Conservation (phyloP, 2,888 invertebrate species). For the Drosophila vallismaia region DNA sequence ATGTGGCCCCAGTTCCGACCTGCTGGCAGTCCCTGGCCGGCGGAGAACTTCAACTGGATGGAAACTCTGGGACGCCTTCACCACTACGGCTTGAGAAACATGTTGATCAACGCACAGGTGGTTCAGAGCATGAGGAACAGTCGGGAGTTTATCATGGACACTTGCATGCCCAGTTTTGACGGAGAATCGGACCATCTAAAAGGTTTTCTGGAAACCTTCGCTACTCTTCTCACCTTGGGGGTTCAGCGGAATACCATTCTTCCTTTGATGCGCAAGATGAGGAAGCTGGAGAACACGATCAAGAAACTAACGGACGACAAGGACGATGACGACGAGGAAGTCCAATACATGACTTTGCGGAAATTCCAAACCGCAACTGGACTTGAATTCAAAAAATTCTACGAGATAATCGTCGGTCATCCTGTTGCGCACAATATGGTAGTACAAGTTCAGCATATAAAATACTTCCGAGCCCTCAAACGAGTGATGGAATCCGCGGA, state of each 20-base stretch:
- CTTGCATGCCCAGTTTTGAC: slow-evolving; percentile 45
- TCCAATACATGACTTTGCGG: slow-evolving; percentile 14
- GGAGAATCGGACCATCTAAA: not conserved
- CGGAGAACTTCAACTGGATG: slow-evolving; percentile 65
- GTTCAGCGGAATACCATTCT: not conserved
- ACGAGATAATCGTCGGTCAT: slow-evolving; percentile 52
- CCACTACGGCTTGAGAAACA: slow-evolving; percentile 63
- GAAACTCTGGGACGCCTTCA: slow-evolving; percentile 67
- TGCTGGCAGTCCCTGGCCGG: slow-evolving; percentile 47
- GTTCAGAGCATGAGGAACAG: slow-evolving; percentile 40
- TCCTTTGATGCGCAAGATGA: slow-evolving; percentile 11
- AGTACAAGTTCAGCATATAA: slow-evolving; percentile 49
- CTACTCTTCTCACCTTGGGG: slow-evolving; percentile 25
- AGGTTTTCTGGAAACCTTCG: accelerated
- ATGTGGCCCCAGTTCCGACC: slow-evolving; percentile 65
- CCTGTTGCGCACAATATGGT: not conserved
- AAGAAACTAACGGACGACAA: slow-evolving; percentile 17
- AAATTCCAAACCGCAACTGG: slow-evolving; percentile 24
- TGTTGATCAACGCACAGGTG: slow-evolving; percentile 29
- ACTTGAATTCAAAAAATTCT: slow-evolving; percentile 62
- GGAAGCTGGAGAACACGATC: slow-evolving; percentile 37
- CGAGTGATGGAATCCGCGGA: slow-evolving; percentile 40
- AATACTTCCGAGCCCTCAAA: slow-evolving; percentile 47
- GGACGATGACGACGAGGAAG: slow-evolving; percentile 12
- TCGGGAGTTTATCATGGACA: slow-evolving; percentile 43